Conservation (phyloP, 2,797 vertebrate species). For the Meda fulgida region DNA sequence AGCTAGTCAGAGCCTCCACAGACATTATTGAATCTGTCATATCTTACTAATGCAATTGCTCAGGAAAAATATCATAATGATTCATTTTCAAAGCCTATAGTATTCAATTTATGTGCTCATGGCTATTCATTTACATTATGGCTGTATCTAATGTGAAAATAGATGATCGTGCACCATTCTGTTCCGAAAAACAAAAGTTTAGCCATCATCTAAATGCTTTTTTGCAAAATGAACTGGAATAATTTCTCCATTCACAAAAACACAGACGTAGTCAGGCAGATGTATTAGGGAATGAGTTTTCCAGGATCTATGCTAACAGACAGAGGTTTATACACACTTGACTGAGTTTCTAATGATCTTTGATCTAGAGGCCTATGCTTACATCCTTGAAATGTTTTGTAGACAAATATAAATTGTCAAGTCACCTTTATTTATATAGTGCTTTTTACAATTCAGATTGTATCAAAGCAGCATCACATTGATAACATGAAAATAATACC, state of each 20-base stretch:
- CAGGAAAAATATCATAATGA: constrained; percentile 35
- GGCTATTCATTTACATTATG: constrained; percentile 42
- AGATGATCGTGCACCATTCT: constrained; percentile 12
- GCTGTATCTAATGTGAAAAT: constrained; percentile 36
- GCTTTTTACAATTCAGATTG: too few species aligned
- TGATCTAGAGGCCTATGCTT: constrained; percentile 5
- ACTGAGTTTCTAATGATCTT: constrained; percentile 34
- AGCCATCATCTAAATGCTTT: constrained; percentile 8
- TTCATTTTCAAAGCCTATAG: constrained; percentile 24
- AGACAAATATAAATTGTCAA: neutral
- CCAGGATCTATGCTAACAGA: neutral
- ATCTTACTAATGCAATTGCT: constrained; percentile 39
- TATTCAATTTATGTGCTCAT: constrained; percentile 29
- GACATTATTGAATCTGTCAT: constrained; percentile 19
- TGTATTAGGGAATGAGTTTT: neutral
- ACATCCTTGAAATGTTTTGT: neutral
- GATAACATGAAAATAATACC: too few species aligned
- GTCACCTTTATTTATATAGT: too few species aligned
- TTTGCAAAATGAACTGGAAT: constrained; percentile 38
- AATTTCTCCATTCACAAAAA: constrained; percentile 17
- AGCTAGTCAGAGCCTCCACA: constrained; percentile 3
- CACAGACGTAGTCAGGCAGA: neutral
- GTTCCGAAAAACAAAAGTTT: neutral
- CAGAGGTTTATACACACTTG: neutral
- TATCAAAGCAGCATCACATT: too few species aligned